Percentiles rank a stretch among this genome's conserved stretches.
phyloP scores from a whole-genome alignment of 2,888 invertebrate species.

The Sepiola atlantica region DNA sequence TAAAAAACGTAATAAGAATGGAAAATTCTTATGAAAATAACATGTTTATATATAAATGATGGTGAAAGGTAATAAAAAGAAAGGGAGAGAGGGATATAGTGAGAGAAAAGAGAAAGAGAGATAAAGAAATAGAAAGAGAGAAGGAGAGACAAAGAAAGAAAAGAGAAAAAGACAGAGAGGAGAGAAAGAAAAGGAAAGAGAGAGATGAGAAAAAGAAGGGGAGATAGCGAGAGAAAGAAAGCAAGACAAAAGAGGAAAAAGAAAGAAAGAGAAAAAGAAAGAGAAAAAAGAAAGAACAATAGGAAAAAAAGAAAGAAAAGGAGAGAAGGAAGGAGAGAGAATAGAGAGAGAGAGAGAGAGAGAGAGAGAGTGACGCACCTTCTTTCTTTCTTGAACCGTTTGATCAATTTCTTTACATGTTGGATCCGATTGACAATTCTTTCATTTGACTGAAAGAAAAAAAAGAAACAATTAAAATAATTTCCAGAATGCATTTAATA shows the following conservation, averaged over 20 bases:
- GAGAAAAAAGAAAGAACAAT: not conserved
- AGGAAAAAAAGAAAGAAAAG: not conserved
- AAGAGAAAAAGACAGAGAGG: too few relatives aligned
- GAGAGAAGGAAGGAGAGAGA: not conserved
- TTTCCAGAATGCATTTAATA: too few relatives aligned
- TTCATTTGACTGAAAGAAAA: conserved; percentile 69
- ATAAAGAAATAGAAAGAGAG: not conserved
- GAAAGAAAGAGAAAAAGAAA: not conserved
- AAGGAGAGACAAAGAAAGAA: not conserved
- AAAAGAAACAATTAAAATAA: not conserved
- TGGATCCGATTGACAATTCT: conserved; percentile 71
- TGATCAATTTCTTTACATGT: conserved; percentile 69
- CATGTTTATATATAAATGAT: not conserved
- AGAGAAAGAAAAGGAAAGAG: not conserved
- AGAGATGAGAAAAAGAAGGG: not conserved
- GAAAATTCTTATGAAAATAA: not conserved
- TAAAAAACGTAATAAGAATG: not conserved
- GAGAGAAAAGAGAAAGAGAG: not conserved
- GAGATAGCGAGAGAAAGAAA: not conserved
- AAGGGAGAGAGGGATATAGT: not conserved
- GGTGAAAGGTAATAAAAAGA: conserved; percentile 39
- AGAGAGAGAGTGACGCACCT: conserved; percentile 56
- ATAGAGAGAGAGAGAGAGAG: not conserved
- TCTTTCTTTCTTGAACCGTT: conserved; percentile 68
- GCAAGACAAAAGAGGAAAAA: not conserved